Base-by-base conservation (phyloP, 1,140 invertebrate genomes). In the Nasonia longicornis region DNA sequence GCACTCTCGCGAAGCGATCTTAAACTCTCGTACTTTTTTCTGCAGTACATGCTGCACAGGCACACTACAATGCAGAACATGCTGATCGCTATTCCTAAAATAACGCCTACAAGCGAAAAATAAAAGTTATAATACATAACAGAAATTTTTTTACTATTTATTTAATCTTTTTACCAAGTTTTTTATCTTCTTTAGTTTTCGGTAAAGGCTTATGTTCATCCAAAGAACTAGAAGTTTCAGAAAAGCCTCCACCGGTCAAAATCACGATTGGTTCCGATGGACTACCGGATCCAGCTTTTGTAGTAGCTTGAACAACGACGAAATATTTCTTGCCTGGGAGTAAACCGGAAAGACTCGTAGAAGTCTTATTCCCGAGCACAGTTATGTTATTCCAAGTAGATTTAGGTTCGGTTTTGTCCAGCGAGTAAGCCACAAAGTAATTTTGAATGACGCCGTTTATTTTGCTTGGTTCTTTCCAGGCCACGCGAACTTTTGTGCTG, bases 301-400 rank as follows among this genome's bases (percentile, higher is more conserved):
- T 93, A 3, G 87, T 88, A 26, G 92, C 93, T 81, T 91, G 89
- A 35, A 94, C 89, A 82, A 91, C 88, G 52, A 94, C 89, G 66
- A 90, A 92, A 81, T 94, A 94, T 29, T 87, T 85, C 70, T 89
- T 90, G 26, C 91, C 91, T 2, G 90, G 86, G 16, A 89, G 67
- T 42, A 94, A 85, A 52, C 88, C 89, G 14, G 88, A 88, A 69
- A 93, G 83, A 83, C 87, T 85, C 0, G 86, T 86, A 3, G 88
- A 87, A 6, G 87, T 90, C 81, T 88, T 88, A 79, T 91, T 89
- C 8, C 89, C 89, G 52, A 83, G 86, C 16, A 91, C 87, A 29
- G 90, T 91, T 52, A 91, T 82, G 58, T 88, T 90, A 67, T 83
- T 85, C 92, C 91, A 92, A 3, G 84, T 82, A 35, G 87, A 80